Conservation (phyloP, 2,113 vertebrate species). For the Anguilla japonica region DNA sequence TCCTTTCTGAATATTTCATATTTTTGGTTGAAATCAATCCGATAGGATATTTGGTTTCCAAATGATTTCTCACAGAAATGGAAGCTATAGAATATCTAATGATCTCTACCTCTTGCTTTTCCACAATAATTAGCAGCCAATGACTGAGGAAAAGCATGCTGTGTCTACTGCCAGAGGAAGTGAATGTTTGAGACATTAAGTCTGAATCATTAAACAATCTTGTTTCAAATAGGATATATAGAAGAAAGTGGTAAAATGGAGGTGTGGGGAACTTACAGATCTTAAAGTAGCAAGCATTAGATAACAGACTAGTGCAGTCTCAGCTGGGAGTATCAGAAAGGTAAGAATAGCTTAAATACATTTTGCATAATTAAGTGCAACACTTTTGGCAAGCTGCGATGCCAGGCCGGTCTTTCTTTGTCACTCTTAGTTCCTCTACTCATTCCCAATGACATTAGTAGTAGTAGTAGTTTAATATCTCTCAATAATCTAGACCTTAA, state of each 20-base stretch:
- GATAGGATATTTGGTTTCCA: not conserved
- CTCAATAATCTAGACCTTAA: not conserved
- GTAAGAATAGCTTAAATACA: no score
- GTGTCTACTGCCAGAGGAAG: no score
- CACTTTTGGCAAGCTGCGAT: not conserved
- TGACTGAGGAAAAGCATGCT: not conserved
- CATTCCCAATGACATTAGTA: not conserved
- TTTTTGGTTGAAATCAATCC: not conserved
- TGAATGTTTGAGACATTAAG: no score
- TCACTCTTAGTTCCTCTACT: not conserved
- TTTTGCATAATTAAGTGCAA: no score
- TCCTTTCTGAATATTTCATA: not conserved
- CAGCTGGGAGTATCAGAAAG: no score
- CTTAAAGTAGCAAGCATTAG: no score
- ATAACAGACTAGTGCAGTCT: no score
- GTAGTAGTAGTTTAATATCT: not conserved
- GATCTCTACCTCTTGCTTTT: not conserved
- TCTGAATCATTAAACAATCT: no score
- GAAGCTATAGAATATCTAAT: not conserved
- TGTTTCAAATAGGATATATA: no score
- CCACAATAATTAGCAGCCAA: not conserved
- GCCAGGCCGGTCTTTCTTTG: not conserved
- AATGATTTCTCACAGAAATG: not conserved
- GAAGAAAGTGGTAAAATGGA: no score
- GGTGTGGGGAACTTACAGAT: no score